phyloP scores from a whole-genome alignment of 2,888 invertebrate species.

The Chrysina gloriosa region DNA sequence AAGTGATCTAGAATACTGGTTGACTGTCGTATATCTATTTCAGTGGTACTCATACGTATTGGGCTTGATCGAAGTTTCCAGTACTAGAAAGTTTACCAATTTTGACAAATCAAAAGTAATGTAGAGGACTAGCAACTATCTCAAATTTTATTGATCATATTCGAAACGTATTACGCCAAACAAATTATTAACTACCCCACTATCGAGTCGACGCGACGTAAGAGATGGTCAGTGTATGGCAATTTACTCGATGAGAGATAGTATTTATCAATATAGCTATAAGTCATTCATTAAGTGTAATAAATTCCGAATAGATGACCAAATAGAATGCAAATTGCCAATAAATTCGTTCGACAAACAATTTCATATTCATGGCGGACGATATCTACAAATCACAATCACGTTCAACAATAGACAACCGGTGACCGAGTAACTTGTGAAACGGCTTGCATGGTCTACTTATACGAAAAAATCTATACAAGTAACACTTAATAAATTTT shows the following conservation, averaged over 20 bases:
- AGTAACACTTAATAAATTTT: not conserved
- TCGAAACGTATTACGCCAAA: conserved; percentile 2
- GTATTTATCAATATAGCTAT: conserved; percentile 23
- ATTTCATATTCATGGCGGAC: not conserved
- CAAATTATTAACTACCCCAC: conserved; percentile 21
- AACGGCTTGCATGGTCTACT: not conserved
- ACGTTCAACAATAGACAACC: conserved; percentile 6
- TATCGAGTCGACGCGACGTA: conserved; percentile 14
- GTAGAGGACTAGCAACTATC: too few species aligned
- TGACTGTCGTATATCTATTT: too few species aligned
- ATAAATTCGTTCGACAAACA: conserved; percentile 18
- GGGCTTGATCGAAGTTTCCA: too few species aligned
- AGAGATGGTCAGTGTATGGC: not conserved
- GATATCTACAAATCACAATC: conserved; percentile 14
- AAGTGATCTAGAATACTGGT: too few species aligned
- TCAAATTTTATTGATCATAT: conserved; percentile 3
- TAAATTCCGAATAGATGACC: conserved; percentile 22
- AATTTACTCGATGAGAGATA: conserved; percentile 28
- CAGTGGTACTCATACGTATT: too few species aligned
- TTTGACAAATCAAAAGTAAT: too few species aligned
- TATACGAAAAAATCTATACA: not conserved
- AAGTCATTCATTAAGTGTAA: conserved; percentile 25
- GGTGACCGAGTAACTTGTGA: not conserved
- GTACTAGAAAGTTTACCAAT: too few species aligned
- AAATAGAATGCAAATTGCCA: conserved; percentile 29